Evolutionary conservation across 1,140 invertebrate genomes (phyloP), one percentile per base, ranked within the genome.

Genomic region (Akabosia matsudoensis): DNA sequence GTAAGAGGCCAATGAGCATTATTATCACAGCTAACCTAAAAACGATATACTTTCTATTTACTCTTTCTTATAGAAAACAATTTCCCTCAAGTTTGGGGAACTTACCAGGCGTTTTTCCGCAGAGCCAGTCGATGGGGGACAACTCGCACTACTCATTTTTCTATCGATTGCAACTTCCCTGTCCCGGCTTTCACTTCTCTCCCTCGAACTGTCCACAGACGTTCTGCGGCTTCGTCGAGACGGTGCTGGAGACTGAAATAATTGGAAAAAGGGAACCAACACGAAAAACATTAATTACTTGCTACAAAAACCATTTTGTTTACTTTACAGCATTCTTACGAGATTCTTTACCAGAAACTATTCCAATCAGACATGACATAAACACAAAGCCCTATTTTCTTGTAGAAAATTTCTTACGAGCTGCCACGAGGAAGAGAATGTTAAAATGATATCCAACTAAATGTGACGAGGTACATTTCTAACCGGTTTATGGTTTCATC

Each of bases 131-230:
- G 73, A 80, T 16, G 79, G 79, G 74, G 80, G 80, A 72, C 80
- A 81, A 77, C 78, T 79, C 13, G 80, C 77, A 75, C 61, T 78
- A 73, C 80, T 81, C 78, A 81, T 81, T 76, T 81, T 81, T n/a
- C 80, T 78, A 81, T 81, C 79, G 74, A 80, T 82, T 54, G 61
- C 76, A 24, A 79, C 78, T 54, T 79, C 77, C 67, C 78, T 61
- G 33, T 81, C 76, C 64, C 75, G 54, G 74, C 79, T 79, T 70
- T 77, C 80, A 70, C 79, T 79, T 30, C 79, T 51, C 26, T 78
- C 75, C 37, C 80, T 73, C 4, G 85, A 81, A 80, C 83, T 84
- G 79, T 83, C 83, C 67, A 83, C 77, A 75, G 28, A 82, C 77
- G 70, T 79, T 81, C 34, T 81, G 24, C 81, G 56, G 52, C 75